A percentile compares a stretch with the other conserved stretches of the same genome.
phyloP scores from a whole-genome alignment of 2,113 vertebrate genomes.

The Cryptomyrus ogoouensis region DNA sequence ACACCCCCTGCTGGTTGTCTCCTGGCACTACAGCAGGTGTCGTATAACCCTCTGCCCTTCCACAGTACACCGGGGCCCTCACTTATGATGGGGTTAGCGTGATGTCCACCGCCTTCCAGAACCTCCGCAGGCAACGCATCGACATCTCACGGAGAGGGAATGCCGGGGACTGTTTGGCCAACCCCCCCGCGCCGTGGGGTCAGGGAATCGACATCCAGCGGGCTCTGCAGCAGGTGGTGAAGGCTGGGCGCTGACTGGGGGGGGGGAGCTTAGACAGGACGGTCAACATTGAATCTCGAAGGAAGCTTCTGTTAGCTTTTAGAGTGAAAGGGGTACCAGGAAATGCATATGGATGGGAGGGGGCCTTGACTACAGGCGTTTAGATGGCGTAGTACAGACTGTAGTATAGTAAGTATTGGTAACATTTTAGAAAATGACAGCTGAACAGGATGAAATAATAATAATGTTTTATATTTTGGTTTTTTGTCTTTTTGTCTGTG shows the following conservation, averaged over 20 bases:
- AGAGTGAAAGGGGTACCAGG: not conserved
- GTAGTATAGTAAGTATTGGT: not conserved
- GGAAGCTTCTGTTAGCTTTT: not conserved
- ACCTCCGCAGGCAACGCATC: slow-evolving; percentile 85
- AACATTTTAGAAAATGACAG: not conserved
- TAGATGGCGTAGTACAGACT: not conserved
- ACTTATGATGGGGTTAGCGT: slow-evolving; percentile 94
- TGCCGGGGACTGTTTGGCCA: slow-evolving; percentile 93
- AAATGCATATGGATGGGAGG: not conserved
- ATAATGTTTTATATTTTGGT: not conserved
- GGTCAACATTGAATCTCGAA: not conserved
- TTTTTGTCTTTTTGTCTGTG: not conserved
- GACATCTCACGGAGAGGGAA: slow-evolving; percentile 95
- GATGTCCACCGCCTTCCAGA: slow-evolving; percentile 95
- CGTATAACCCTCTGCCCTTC: slow-evolving; percentile 14
- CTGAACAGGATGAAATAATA: not conserved
- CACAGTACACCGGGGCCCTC: slow-evolving; percentile 88
- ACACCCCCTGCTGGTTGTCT: not conserved
- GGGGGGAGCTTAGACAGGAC: not conserved
- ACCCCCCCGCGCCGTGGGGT: slow-evolving; percentile 95
- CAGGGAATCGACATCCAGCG: slow-evolving; percentile 98
- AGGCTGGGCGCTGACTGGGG: not conserved
- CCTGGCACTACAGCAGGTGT: not conserved
- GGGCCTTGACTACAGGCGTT: not conserved
- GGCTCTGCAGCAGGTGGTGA: slow-evolving; percentile 86